Conservation (phyloP, 2,797 vertebrate genomes). For the Chloroceryle inda region DNA sequence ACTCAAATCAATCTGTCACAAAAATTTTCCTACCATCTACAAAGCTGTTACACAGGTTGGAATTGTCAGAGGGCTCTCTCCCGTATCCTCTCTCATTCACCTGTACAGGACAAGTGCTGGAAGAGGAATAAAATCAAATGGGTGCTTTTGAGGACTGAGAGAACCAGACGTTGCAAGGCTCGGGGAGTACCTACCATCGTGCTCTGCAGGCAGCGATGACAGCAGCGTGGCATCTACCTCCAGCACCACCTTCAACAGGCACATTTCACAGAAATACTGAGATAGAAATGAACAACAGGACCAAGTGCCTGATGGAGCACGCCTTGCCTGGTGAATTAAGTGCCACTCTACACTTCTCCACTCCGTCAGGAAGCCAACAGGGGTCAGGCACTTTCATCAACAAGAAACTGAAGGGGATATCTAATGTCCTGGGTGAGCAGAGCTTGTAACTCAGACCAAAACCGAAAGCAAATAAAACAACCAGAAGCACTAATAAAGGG, state of each 20-base stretch:
- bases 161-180: neutral
- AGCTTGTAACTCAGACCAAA: conserved; percentile 20
- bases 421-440: neutral
- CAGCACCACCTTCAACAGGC: neutral
- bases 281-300: neutral
- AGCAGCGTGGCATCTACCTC: neutral
- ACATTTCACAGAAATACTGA: neutral
- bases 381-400: conserved; percentile 4
- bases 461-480: neutral
- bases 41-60: neutral
- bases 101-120: neutral
- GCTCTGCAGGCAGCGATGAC: neutral
- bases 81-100: neutral
- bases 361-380: neutral
- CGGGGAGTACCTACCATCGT: neutral
- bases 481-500: neutral
- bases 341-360: neutral
- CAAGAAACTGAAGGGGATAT: neutral
- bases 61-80: neutral
- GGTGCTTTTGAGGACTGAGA: neutral
- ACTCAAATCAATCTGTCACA: neutral
- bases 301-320: neutral
- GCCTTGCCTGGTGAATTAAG: neutral
- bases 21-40: neutral
- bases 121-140: neutral